phyloP scores from a whole-genome alignment of 1,140 invertebrate species.

The Phymorhynchus buccinoides region DNA sequence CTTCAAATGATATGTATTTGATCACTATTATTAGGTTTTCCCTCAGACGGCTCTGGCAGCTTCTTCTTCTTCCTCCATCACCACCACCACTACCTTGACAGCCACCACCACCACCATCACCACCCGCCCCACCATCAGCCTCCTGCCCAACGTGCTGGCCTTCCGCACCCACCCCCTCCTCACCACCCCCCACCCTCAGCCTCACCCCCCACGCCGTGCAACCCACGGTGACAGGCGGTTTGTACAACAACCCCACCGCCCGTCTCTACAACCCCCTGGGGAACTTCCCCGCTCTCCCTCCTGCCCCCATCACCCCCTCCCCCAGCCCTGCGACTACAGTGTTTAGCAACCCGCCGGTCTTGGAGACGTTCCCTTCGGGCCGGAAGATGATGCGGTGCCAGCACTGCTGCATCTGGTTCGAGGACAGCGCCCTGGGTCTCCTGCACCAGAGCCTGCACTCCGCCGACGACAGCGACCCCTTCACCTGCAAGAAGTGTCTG shows the following conservation, averaged over 20 bases:
- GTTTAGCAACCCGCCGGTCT: no score
- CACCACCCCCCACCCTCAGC: slow-evolving; percentile 8
- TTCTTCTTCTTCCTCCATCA: not conserved
- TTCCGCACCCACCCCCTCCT: slow-evolving; percentile 38
- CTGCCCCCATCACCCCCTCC: no score
- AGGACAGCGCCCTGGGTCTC: slow-evolving; percentile 65
- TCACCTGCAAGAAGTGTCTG: slow-evolving; percentile 63
- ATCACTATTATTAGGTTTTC: no score
- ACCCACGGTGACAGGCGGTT: not conserved
- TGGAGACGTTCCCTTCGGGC: slow-evolving; percentile 30
- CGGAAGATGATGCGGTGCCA: slow-evolving; percentile 60
- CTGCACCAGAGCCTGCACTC: slow-evolving; percentile 64
- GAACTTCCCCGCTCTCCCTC: not conserved
- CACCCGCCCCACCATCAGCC: slow-evolving; percentile 34
- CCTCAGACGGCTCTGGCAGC: slow-evolving; percentile 3
- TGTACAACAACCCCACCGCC: not conserved
- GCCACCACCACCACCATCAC: slow-evolving; percentile 19
- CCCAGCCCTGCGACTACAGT: not conserved
- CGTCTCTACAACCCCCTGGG: slow-evolving; percentile 6
- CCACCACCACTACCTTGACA: not conserved
- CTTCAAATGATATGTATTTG: no score
- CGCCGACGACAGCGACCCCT: slow-evolving; percentile 61
- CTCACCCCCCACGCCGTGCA: not conserved
- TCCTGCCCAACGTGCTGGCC: slow-evolving; percentile 31
- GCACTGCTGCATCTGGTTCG: slow-evolving; percentile 65